Evolutionary conservation across 2,888 invertebrate genomes (phyloP).

Genomic region (Oscheius sp.): DNA sequence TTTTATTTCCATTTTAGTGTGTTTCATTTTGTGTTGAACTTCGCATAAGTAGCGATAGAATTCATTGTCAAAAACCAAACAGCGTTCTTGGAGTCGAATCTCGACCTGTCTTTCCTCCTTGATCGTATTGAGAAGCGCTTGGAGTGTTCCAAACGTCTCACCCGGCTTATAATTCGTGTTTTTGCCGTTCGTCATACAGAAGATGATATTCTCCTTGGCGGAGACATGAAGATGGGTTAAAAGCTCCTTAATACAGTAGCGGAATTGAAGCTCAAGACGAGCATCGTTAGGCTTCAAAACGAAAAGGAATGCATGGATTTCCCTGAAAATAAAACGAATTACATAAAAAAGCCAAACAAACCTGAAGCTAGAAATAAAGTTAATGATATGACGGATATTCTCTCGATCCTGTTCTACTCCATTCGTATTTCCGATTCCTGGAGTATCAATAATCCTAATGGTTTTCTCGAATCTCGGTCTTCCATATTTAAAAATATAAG

Average conservation of each 20-base stretch:
- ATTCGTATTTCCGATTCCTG: too few species aligned
- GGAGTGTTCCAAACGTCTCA: neutral
- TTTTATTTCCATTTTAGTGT: neutral
- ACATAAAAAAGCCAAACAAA: too few species aligned
- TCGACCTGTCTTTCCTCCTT: neutral
- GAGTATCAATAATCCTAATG: too few species aligned
- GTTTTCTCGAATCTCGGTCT: too few species aligned
- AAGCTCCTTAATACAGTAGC: conserved; percentile 56
- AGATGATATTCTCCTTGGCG: conserved; percentile 54
- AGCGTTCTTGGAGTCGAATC: neutral
- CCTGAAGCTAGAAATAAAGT: too few species aligned
- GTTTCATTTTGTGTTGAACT: neutral
- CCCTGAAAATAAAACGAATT: neutral
- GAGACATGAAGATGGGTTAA: conserved; percentile 47
- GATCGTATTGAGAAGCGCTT: neutral
- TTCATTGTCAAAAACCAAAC: conserved; percentile 3
- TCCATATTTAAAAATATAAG: too few species aligned
- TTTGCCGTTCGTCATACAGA: conserved; percentile 54
- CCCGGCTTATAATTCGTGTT: neutral
- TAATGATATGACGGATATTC: too few species aligned
- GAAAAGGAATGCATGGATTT: conserved; percentile 43
- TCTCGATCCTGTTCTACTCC: too few species aligned
- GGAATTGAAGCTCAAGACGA: conserved; percentile 36
- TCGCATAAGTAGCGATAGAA: neutral
- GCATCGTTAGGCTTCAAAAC: conserved; percentile 44